Conservation (phyloP, 2,113 vertebrate species). For the Oncorhynchus kisutch region DNA sequence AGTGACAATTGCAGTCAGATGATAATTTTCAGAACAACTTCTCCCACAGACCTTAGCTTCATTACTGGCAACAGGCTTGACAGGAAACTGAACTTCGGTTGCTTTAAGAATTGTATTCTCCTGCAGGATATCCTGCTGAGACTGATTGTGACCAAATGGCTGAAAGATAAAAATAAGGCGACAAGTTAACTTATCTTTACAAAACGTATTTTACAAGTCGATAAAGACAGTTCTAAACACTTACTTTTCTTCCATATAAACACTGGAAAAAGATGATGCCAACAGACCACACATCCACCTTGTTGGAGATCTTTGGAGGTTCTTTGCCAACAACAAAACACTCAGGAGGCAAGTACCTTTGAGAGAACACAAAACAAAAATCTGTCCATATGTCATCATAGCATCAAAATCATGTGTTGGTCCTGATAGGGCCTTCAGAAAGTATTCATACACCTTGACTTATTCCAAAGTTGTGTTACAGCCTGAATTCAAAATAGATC, state of each 20-base stretch:
- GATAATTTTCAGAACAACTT: too few relatives aligned
- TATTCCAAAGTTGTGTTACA: too few relatives aligned
- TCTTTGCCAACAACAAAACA: slow-evolving; percentile 99
- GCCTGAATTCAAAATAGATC: too few relatives aligned
- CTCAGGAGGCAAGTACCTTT: slow-evolving; percentile 96
- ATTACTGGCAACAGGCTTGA: slow-evolving; percentile 96
- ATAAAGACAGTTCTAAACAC: background rate
- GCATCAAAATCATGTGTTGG: too few relatives aligned
- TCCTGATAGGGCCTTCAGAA: too few relatives aligned
- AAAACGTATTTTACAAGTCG: background rate
- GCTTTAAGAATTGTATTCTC: slow-evolving; percentile 99
- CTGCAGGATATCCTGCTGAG: slow-evolving; percentile 98
- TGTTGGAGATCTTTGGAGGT: slow-evolving; percentile 99
- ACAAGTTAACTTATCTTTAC: background rate
- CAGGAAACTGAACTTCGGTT: slow-evolving; percentile 96
- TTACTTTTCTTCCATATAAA: slow-evolving; percentile 98
- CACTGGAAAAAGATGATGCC: slow-evolving; percentile 99
- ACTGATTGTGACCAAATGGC: slow-evolving; percentile 99
- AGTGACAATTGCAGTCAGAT: background rate
- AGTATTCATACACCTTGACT: too few relatives aligned
- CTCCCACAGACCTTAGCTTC: slow-evolving; percentile 90
- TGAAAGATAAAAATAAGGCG: slow-evolving; percentile 54
- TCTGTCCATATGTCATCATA: too few relatives aligned
- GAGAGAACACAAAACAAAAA: background rate
- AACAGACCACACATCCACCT: slow-evolving; percentile 99